phyloP scores from a whole-genome alignment of 1,140 invertebrate genomes.

The Eriocheir sinensis region DNA sequence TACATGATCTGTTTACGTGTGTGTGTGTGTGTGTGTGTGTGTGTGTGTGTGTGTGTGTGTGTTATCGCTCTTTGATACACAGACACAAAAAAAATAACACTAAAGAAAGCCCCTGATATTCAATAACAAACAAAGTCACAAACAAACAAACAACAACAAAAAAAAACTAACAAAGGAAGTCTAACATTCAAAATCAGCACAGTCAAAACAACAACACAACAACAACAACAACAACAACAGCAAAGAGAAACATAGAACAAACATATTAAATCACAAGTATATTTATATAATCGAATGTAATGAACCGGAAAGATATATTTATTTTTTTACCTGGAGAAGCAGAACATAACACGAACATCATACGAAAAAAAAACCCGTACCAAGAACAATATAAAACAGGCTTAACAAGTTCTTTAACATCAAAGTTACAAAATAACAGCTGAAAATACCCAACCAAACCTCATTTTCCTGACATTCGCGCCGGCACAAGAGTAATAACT shows the following conservation, averaged over 20 bases:
- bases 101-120: neutral
- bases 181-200: too few relatives aligned
- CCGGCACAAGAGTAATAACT: neutral
- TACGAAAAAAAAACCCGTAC: neutral
- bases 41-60: slow-evolving; percentile 44
- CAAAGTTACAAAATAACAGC: neutral
- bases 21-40: slow-evolving; percentile 37
- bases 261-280: neutral
- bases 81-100: neutral
- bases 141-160: too few relatives aligned
- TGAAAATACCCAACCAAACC: neutral
- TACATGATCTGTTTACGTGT: neutral
- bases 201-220: too few relatives aligned
- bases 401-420: neutral
- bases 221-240: neutral
- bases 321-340: neutral
- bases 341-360: neutral
- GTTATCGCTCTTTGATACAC: neutral
- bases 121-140: too few relatives aligned
- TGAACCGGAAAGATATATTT: neutral
- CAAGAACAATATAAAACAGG: neutral
- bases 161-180: too few relatives aligned
- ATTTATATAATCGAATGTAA: neutral
- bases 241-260: neutral
- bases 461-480: neutral